Percentiles rank a stretch among this genome's conserved stretches.
phyloP scores from a whole-genome alignment of 2,888 invertebrate species.

The Copidosoma aretas region DNA sequence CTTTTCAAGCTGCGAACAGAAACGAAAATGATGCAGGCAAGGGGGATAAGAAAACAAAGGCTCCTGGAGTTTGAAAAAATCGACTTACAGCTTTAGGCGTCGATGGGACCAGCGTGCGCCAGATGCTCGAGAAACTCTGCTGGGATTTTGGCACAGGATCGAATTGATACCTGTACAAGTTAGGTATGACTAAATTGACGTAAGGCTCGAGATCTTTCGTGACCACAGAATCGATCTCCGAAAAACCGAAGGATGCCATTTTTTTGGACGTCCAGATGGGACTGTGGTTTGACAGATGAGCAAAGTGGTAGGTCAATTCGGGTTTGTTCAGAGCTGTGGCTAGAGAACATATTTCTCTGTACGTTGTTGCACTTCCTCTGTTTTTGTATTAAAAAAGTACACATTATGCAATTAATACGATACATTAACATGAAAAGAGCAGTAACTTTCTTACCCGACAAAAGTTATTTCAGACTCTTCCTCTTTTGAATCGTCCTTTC shows the following conservation, averaged over 20 bases:
- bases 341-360: conserved; percentile 91
- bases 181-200: conserved; percentile 85
- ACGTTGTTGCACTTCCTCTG: conserved; percentile 88
- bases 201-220: conserved; percentile 74
- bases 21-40: background rate
- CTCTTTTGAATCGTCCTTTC: background rate
- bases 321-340: conserved; percentile 95
- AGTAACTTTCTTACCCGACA: too few relatives aligned
- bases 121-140: conserved; percentile 91
- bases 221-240: conserved; percentile 74
- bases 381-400: background rate
- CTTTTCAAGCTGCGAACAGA: conserved; percentile 72
- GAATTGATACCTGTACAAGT: conserved; percentile 86
- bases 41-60: conserved; percentile 12
- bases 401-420: background rate
- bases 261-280: conserved; percentile 94
- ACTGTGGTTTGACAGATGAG: conserved; percentile 94
- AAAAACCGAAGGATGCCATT: conserved; percentile 93
- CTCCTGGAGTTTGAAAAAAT: background rate
- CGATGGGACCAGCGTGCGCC: conserved; percentile 88
- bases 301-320: conserved; percentile 93
- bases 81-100: conserved; percentile 79
- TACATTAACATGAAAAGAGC: too few relatives aligned
- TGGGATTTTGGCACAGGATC: conserved; percentile 93
- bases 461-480: conserved; percentile 1